Percentiles rank a stretch among this genome's conserved stretches.
Conservation (phyloP, 2,888 invertebrate genomes). For the Pachycephus smyrnensis region DNA sequence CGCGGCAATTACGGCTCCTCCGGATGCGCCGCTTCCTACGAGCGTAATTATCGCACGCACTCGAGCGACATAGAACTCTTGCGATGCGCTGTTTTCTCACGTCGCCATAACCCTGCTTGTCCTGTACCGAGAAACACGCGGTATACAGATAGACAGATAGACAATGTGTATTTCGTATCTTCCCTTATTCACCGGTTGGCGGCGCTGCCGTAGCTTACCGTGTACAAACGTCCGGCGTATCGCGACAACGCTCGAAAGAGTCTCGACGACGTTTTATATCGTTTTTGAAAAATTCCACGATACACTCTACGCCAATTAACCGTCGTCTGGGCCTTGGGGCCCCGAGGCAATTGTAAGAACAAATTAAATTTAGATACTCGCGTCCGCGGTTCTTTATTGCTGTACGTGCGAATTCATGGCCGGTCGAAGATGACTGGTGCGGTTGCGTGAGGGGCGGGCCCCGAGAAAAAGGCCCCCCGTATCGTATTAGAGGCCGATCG, state of each 20-base stretch:
- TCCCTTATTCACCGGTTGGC: background rate
- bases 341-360: background rate
- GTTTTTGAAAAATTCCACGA: background rate
- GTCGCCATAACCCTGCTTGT: background rate
- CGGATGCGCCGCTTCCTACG: conserved; percentile 35
- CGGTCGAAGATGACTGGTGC: background rate
- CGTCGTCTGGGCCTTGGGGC: background rate
- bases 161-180: background rate
- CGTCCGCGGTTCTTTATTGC: background rate
- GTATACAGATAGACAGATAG: background rate
- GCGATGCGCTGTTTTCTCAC: conserved; percentile 6
- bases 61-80: conserved; percentile 13
- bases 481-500: conserved; percentile 43
- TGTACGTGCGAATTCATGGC: background rate
- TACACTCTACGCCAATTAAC: background rate
- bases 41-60: conserved; percentile 37
- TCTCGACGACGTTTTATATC: background rate
- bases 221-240: background rate
- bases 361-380: background rate
- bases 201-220: background rate
- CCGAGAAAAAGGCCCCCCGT: conserved; percentile 5
- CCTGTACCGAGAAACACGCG: background rate
- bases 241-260: background rate
- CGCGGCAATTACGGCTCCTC: conserved; percentile 22
- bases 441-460: background rate